Evolutionary conservation across 2,113 vertebrate genomes (phyloP).

Genomic region (Passer montanus): DNA sequence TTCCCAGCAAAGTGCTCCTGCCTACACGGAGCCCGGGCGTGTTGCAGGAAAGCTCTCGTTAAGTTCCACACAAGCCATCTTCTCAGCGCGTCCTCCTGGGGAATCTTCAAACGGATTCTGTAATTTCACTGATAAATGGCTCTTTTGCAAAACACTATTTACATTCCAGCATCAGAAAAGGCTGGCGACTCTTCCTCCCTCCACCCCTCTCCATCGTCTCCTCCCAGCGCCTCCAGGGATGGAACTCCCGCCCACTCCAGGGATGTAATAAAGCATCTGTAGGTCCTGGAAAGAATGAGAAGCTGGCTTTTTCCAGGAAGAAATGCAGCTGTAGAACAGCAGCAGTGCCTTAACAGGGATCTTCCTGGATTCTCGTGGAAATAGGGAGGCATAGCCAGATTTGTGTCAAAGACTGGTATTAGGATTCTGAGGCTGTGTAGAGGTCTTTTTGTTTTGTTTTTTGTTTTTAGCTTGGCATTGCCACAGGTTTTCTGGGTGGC

Average conservation of each 20-base stretch:
- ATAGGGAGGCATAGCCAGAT: neutral
- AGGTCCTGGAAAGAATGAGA: neutral
- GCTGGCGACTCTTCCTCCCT: neutral
- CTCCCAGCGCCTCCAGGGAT: neutral
- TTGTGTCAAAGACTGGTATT: neutral
- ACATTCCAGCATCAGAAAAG: slow-evolving; percentile 40
- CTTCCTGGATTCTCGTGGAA: neutral
- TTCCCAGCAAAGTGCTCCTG: slow-evolving; percentile 64
- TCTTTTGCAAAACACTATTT: slow-evolving; percentile 72
- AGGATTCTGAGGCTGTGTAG: neutral
- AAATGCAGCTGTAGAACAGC: neutral
- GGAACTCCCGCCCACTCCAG: neutral
- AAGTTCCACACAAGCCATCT: slow-evolving; percentile 66
- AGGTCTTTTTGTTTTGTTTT: neutral
- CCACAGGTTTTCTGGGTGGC: slow-evolving; percentile 19
- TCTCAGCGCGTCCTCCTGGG: slow-evolving; percentile 67
- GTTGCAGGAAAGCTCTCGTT: slow-evolving; percentile 73
- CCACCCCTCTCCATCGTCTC: neutral
- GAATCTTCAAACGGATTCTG: slow-evolving; percentile 72
- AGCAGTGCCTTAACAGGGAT: neutral
- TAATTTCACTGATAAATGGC: slow-evolving; percentile 76
- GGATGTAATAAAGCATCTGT: neutral
- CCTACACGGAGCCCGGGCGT: slow-evolving; percentile 61
- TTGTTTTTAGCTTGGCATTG: neutral
- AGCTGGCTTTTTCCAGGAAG: neutral